A percentile compares a stretch with the other conserved stretches of the same genome.
phyloP scores from a whole-genome alignment of 2,113 vertebrate genomes.

The Poecilia latipinna region DNA sequence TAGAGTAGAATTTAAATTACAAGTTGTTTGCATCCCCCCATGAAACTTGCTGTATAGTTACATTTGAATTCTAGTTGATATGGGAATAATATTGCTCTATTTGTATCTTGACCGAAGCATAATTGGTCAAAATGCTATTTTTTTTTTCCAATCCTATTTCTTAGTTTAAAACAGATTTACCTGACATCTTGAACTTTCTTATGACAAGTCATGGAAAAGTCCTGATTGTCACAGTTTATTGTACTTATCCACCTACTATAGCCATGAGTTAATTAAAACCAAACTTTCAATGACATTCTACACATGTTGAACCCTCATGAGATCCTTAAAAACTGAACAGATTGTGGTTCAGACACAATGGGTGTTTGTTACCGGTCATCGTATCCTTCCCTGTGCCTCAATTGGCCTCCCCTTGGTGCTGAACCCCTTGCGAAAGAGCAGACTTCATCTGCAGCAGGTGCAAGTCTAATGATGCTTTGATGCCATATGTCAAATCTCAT shows the following conservation, averaged over 20 bases:
- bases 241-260: neutral
- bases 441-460: slow-evolving; percentile 87
- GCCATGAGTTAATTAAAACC: neutral
- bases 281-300: slow-evolving; percentile 3
- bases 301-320: slow-evolving; percentile 26
- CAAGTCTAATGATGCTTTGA: slow-evolving; percentile 94
- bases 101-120: too few relatives aligned
- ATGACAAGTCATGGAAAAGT: neutral
- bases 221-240: neutral
- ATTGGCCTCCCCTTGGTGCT: slow-evolving; percentile 81
- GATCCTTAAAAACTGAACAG: slow-evolving; percentile 33
- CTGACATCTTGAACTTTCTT: neutral
- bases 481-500: slow-evolving; percentile 97
- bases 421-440: slow-evolving; percentile 83
- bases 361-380: slow-evolving; percentile 64
- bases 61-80: too few relatives aligned
- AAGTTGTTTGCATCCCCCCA: too few relatives aligned
- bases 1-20: too few relatives aligned
- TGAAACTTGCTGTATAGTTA: too few relatives aligned
- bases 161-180: neutral
- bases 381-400: slow-evolving; percentile 74
- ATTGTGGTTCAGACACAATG: slow-evolving; percentile 46
- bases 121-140: too few relatives aligned
- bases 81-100: too few relatives aligned
- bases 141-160: too few relatives aligned